These are phyloP conservation scores for Ectropis crepuscularia DNA, from an alignment of 2,888 invertebrate genomes.

Conservation along the genomic window DNA sequence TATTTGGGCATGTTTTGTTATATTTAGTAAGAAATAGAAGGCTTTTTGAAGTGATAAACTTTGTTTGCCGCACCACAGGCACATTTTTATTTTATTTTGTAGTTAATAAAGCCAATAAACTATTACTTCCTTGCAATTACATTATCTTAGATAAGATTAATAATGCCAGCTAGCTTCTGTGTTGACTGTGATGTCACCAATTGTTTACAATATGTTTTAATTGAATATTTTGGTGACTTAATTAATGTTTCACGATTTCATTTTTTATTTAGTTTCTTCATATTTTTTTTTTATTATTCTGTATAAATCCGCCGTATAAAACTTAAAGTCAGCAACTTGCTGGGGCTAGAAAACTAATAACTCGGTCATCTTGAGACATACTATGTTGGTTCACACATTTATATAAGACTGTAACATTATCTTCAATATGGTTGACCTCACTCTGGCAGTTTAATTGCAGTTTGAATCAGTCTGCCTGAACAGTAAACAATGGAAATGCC, in stretches of 20 bases:
- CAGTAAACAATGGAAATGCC: conserved; percentile 21
- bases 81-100: no score
- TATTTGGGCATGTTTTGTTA: no score
- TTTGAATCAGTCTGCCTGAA: conserved; percentile 10
- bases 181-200: neutral
- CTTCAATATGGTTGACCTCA: conserved; percentile 13
- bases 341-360: no score
- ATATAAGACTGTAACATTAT: neutral
- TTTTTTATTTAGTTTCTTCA: neutral
- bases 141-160: conserved; percentile 2
- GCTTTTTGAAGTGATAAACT: no score
- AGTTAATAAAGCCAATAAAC: neutral
- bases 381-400: neutral
- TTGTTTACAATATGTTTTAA: neutral
- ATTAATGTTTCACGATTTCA: neutral
- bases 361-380: neutral
- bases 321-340: no score
- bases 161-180: neutral
- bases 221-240: neutral
- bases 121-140: conserved; percentile 7
- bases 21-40: no score
- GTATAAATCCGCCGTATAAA: no score
- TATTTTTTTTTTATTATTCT: neutral
- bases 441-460: conserved; percentile 7
- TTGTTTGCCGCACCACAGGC: no score